Evolutionary conservation across 2,113 vertebrate genomes (phyloP), one percentile per base, ranked within the genome.

Genomic region (Myiopsitta monachus): DNA sequence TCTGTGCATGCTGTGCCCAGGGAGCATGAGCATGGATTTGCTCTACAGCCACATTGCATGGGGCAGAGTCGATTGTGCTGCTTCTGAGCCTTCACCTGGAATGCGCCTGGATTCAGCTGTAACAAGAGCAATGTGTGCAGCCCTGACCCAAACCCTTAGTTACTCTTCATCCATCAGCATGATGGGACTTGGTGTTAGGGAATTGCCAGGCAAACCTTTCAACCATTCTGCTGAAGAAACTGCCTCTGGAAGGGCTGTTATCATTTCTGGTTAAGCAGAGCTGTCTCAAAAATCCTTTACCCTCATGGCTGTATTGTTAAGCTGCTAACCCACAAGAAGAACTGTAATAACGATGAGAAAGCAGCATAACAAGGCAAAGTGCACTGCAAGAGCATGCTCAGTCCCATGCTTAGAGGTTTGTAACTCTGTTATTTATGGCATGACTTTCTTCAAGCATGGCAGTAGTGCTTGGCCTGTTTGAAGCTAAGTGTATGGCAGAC

Each of bases 1-100:
- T 51, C 61, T 33, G 46, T 22, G 61, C 49, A 5, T 3, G 22
- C n/a, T 39, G 30, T 39, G 49, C 38, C 38, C 27, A 26, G 55
- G 39, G 39, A 92, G 4, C n/a, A 13, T 0, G 14, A 54, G 33
- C 1, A 0, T 1, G 0, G 17, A 31, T 76, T 49, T 57, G 30
- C 24, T 69, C 69, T 51, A 16, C 23, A 57, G 63, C 79, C 36
- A 44, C 4, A 0, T n/a, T n/a, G 74, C 18, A 14, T 3, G 1
- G 41, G n/a, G 36, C 69, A 27, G 73, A 44, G 47, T 22, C 67
- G 61, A 5, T 33, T 28, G 15, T 28, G 28, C 13, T 47, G n/a
- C n/a, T 55, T 43, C 69, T 39, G 63, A 70, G 49, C 31, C 57
- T 51, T 9, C n/a, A 30, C 41, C 41, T 23, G 55, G 62, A 17